These are phyloP conservation scores for Phrynocephalus forsythii DNA, from an alignment of 2,797 vertebrate species.

Conservation along the genomic window DNA sequence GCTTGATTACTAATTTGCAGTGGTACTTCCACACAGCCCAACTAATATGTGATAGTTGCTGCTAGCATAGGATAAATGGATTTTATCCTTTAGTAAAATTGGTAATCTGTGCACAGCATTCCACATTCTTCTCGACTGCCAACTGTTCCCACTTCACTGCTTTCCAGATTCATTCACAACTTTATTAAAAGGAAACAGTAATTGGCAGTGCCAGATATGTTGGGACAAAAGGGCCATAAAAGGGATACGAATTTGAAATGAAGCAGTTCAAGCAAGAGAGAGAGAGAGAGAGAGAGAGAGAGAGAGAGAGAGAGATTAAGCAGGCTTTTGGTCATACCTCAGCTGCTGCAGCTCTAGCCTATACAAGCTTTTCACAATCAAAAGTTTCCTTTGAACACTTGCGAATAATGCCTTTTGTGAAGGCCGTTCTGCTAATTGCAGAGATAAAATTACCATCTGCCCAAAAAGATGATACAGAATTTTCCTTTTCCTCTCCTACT, in stretches of 20 bases:
- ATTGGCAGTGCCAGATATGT: constrained; percentile 24
- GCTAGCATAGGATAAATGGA: constrained; percentile 18
- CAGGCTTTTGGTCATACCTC: constrained; percentile 47
- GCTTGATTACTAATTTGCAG: constrained; percentile 25
- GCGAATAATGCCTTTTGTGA: constrained; percentile 56
- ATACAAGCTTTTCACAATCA: constrained; percentile 67
- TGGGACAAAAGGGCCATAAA: constrained; percentile 20
- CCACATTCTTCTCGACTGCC: constrained; percentile 13
- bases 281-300: constrained; percentile 7
- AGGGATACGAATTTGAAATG: constrained; percentile 54
- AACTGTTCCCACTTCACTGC: constrained; percentile 18
- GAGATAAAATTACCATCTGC: constrained; percentile 4
- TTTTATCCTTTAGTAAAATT: not conserved
- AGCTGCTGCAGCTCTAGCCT: constrained; percentile 53
- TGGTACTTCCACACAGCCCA: not conserved
- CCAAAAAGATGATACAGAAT: constrained; percentile 13
- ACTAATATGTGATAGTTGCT: constrained; percentile 3
- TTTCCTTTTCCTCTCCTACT: constrained; percentile 21
- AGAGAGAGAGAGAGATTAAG: not conserved
- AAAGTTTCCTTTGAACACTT: constrained; percentile 60
- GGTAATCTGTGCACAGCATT: constrained; percentile 7
- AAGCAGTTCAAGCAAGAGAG: constrained; percentile 29
- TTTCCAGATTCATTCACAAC: constrained; percentile 15
- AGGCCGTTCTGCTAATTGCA: constrained; percentile 56
- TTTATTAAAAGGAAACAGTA: constrained; percentile 43